Evolutionary conservation across 2,113 vertebrate genomes (phyloP), one percentile per base, ranked within the genome.

Genomic region (Colaptes auratus): DNA sequence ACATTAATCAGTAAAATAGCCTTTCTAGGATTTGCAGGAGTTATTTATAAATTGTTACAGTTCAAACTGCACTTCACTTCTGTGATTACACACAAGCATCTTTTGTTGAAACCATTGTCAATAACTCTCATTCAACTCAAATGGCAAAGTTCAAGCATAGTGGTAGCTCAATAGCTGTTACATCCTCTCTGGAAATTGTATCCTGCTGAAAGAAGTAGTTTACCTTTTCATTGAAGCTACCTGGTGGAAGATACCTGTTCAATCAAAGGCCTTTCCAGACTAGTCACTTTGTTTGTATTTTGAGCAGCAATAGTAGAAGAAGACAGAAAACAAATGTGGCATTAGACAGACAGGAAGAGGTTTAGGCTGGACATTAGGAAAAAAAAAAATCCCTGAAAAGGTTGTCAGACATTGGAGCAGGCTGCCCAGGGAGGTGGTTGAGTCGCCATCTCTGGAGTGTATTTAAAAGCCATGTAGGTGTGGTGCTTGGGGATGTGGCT

Each of bases 121-220:
- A n/a, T 92, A 87, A 72, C 82, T 86, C 92, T 82, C 56, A 73
- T 88, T 93, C 19, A 65, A 35, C 52, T 86, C 55, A 60, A 42
- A 50, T 95, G 86, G 66, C 84, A 96, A 80, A 96, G 94, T 95
- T 96, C 82, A 96, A 80, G 50, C 13, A 24, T 27, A 80, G 67
- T 1, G 2, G 53, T 58, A 93, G 75, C 73, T 96, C 60, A 77
- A 5, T 56, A 71, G 59, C 74, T 59, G 19, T 69, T 93, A 75
- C 61, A 63, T 93, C 80, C 74, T 93, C 7, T 12, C 61, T 55
- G 52, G 67, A 86, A 92, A 64, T 19, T 39, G 2, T n/a, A 65
- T 92, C 87, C 93, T 93, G 86, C 59, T 5, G 3, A 30, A 24
- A 53, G 3, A 61, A 94, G 82, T 59, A 46, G 24, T 63, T 94